Conservation (phyloP, 2,113 vertebrate species). For the Cacatua alba region DNA sequence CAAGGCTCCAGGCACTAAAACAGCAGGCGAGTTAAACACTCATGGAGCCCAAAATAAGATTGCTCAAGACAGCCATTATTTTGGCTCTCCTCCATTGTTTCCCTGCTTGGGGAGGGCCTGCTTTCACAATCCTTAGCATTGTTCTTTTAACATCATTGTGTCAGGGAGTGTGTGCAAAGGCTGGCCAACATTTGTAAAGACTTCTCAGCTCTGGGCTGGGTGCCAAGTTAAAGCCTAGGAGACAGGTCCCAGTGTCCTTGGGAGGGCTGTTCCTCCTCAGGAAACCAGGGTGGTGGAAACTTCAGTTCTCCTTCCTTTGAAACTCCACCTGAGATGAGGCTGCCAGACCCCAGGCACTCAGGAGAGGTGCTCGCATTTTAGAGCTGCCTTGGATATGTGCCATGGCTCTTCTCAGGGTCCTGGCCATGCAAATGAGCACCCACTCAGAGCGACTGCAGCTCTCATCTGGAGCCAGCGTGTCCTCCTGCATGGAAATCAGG, state of each 20-base stretch:
- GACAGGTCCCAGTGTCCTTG: not conserved
- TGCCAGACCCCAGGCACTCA: not conserved
- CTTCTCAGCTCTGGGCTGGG: not conserved
- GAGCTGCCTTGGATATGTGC: not conserved
- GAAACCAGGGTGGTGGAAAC: not conserved
- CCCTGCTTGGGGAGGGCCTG: not conserved
- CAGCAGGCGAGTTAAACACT: not conserved
- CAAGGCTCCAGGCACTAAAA: not conserved
- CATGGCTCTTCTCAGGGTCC: not conserved
- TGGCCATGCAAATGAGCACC: accelerated
- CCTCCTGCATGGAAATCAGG: not conserved
- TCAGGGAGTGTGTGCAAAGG: not conserved
- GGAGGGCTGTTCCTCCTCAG: not conserved
- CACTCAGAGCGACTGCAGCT: not conserved
- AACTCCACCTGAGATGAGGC: not conserved
- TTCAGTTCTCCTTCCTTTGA: not conserved
- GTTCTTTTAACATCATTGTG: not conserved
- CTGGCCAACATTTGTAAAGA: not conserved
- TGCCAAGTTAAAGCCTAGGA: not conserved
- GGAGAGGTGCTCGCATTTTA: not conserved
- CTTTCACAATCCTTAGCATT: not conserved
- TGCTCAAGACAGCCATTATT: not conserved
- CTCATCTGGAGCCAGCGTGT: not conserved
- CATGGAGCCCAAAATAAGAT: not conserved
- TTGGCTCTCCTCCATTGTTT: not conserved